phyloP scores from a whole-genome alignment of 2,888 invertebrate species.

The Auanema sp. region DNA sequence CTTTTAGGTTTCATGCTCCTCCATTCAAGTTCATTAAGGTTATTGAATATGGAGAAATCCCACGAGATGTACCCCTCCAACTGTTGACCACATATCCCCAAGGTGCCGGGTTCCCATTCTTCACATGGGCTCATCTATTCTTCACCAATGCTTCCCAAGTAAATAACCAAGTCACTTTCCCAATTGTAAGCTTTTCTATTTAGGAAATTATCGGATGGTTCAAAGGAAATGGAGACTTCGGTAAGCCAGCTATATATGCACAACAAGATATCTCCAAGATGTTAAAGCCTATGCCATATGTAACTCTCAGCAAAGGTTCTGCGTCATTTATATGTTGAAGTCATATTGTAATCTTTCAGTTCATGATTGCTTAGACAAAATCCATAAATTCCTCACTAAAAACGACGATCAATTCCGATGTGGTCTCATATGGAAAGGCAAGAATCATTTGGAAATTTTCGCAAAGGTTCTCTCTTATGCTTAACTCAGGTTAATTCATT shows the following conservation, averaged over 20 bases:
- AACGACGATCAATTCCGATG: conserved; percentile 60
- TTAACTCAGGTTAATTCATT: conserved; percentile 1
- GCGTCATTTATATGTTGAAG: conserved; percentile 10
- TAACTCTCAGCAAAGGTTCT: conserved; percentile 56
- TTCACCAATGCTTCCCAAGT: conserved; percentile 56
- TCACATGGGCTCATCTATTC: conserved; percentile 64
- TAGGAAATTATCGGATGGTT: conserved; percentile 62
- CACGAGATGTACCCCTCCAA: conserved; percentile 48
- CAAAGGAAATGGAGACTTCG: conserved; percentile 63
- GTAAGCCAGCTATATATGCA: conserved; percentile 58
- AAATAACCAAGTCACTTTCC: conserved; percentile 5
- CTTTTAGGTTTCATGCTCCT: neutral
- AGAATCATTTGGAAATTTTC: conserved; percentile 59
- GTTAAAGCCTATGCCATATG: conserved; percentile 63
- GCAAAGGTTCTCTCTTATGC: conserved; percentile 34
- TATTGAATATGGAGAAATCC: conserved; percentile 50
- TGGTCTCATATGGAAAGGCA: conserved; percentile 60
- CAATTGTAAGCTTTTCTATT: neutral
- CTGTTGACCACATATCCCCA: conserved; percentile 62
- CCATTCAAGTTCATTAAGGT: conserved; percentile 20
- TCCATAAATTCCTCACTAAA: conserved; percentile 59
- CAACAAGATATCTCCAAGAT: conserved; percentile 61
- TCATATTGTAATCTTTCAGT: conserved; percentile 40
- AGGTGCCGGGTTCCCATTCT: conserved; percentile 62
- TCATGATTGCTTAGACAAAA: conserved; percentile 62